Percentiles rank a stretch among this genome's conserved stretches.
phyloP scores from a whole-genome alignment of 64 coral and sea anemone genomes.

The Montipora foliosa region DNA sequence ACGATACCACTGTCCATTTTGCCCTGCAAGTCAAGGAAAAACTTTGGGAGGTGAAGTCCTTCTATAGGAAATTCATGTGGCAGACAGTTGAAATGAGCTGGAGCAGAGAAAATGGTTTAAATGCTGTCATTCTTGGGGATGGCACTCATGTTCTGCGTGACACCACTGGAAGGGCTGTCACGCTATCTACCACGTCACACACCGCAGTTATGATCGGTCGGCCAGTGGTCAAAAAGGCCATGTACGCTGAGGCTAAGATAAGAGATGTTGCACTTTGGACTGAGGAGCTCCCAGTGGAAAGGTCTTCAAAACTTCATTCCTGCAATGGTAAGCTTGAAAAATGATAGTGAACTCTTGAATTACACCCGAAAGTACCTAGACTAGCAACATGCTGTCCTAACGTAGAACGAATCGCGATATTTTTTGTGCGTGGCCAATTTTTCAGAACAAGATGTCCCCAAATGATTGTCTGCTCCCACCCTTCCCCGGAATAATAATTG shows the following conservation, averaged over 20 bases:
- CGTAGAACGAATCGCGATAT: too few species aligned
- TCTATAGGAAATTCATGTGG: background rate
- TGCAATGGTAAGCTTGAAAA: conserved; percentile 26
- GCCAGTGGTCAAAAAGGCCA: background rate
- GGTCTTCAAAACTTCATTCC: conserved; percentile 15
- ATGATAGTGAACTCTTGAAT: background rate
- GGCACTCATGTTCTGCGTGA: background rate
- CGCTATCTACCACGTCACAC: background rate
- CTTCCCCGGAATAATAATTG: background rate
- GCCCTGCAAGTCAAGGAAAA: background rate
- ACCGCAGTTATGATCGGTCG: conserved; percentile 12
- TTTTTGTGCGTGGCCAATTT: background rate
- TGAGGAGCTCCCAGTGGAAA: conserved; percentile 12
- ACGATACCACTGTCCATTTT: background rate
- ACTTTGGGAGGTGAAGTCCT: background rate
- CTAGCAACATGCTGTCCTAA: too few species aligned
- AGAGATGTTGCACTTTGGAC: conserved; percentile 38
- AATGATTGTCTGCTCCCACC: too few species aligned
- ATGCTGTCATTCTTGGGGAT: background rate
- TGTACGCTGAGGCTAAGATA: conserved; percentile 9
- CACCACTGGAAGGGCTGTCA: background rate
- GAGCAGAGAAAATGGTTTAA: conserved; percentile 39
- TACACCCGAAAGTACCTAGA: too few species aligned
- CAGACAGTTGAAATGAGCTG: conserved; percentile 48
- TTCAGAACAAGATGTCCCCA: too few species aligned